Evolutionary conservation across 2,888 invertebrate genomes (phyloP), one percentile per base, ranked within the genome.

Genomic region (Resseliella maxima): DNA sequence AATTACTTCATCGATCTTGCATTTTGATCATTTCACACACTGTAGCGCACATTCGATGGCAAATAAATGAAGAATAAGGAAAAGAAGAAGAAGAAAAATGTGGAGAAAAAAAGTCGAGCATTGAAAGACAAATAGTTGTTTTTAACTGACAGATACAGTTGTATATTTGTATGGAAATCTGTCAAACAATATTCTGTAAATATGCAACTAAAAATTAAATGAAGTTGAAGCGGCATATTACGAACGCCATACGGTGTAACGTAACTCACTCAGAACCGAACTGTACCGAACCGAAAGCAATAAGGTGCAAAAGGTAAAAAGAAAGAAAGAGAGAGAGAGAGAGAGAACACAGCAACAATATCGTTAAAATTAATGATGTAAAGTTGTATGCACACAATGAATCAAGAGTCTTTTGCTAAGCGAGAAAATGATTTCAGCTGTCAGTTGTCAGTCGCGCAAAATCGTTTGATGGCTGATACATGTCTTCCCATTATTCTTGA

Each of bases 311-410:
- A 18, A 8, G 10, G 3, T 2, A 59, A 3, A 24, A 24, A 59
- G 24, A 59, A 3, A 24, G 15, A n/a, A 24, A 59, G 15, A 59
- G 15, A 41, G 41, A 41, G 41, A 41, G 41, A 41, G 41, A 41
- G 41, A 41, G 41, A 41, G 41, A 41, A 41, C 5, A 41, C 6
- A 41, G 41, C 41, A n/a, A 59, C 59, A 59, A 24, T 59, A 59
- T 59, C 59, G 59, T 59, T 59, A 59, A 59, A 59, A 59, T 59
- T 59, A 59, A 59, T 59, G 59, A 59, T 59, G 50, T 50, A 50
- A 50, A 50, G 21, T 50, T 50, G 50, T 50, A 50, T 50, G 59
- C 59, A 59, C 59, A 59, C 59, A 59, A 59, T 59, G 59, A 59
- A 24, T 59, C 24, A 24, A 59, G 59, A 59, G 59, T 1, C 59